Evolutionary conservation across 2,888 invertebrate species (phyloP), one percentile per base, ranked within the genome.

Genomic region (Acanthosepion pharaonis): DNA sequence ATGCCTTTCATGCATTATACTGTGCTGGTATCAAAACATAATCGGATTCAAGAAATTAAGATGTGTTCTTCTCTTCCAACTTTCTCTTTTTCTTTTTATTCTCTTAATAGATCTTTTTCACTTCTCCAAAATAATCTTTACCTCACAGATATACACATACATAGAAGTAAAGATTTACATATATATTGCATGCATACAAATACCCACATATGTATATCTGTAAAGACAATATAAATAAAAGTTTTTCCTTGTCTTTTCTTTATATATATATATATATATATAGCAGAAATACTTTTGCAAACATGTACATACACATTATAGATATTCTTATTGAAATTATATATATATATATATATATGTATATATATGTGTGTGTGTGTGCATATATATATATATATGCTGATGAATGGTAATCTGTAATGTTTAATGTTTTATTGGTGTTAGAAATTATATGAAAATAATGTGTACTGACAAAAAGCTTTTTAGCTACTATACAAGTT

Each of bases 301-400:
- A 94, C 42, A 42, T 42, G 55, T 93, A 93, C 48, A 93, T 93
- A n/a, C 51, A 49, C 15, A 55, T 23, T 94, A 28, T 51, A 28
- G 28, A 42, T 48, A 33, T 48, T 18, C 91, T 9, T n/a, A n/a
- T 53, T 8, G 25, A 92, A 53, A 94, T 53, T 42, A 64, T 59
- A 93, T 94, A 93, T 92, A 93, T 94, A 93, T 92, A 94, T 92
- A 94, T 55, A 94, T 55, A 94, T 55, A 94, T 64, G 93, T 92
- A 94, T 94, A 94, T 64, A 92, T 92, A 93, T 92, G 59, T 93
- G 48, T 78, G 59, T 93, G 48, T 78, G 59, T 93, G 48, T 78
- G 64, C 64, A 48, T 78, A 93, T 59, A 93, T 42, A 92, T 92
- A 53, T 51, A 91, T 94, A 92, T 53, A 92, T 94, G 55, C 55